Percentiles rank a stretch among this genome's conserved stretches.
Evolutionary conservation across 2,888 invertebrate species (phyloP).

Genomic region (Synanthedon tipuliformis): DNA sequence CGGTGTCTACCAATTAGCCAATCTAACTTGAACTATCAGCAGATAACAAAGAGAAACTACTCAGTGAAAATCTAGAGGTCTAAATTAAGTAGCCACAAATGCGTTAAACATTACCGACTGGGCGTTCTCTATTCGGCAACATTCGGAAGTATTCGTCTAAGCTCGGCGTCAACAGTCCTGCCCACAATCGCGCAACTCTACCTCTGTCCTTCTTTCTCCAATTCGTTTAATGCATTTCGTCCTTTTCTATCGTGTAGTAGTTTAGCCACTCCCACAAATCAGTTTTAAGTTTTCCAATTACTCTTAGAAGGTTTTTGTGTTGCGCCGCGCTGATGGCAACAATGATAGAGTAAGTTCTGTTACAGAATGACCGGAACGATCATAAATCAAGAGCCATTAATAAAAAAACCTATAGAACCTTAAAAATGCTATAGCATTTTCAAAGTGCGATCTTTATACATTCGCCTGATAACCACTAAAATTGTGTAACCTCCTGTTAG

Average conservation of each 20-base stretch:
- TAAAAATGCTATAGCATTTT: no score
- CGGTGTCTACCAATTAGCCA: conserved; percentile 29
- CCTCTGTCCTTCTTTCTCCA: conserved; percentile 29
- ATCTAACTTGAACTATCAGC: conserved; percentile 17
- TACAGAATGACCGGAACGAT: conserved; percentile 6
- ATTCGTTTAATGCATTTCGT: conserved; percentile 19
- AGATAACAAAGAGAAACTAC: conserved; percentile 9
- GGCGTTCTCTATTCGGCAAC: conserved; percentile 47
- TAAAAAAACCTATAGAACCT: no score
- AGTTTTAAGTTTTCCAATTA: conserved; percentile 59
- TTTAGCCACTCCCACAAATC: conserved; percentile 47
- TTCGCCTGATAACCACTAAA: no score
- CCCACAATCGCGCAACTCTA: conserved; percentile 35
- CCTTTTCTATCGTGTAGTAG: conserved; percentile 24
- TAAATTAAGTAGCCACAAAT: conserved; percentile 21
- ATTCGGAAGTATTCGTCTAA: conserved; percentile 43
- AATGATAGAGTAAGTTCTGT: conserved; percentile 45
- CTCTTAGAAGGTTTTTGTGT: conserved; percentile 52
- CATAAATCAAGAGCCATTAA: not conserved
- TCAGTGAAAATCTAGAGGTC: conserved; percentile 26
- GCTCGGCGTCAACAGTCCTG: conserved; percentile 41
- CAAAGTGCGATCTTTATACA: no score
- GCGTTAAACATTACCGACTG: conserved; percentile 38
- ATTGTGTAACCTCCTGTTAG: no score
- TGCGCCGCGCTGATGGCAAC: conserved; percentile 39